phyloP scores from a whole-genome alignment of 2,113 vertebrate species.

The Aepyceros melampus region DNA sequence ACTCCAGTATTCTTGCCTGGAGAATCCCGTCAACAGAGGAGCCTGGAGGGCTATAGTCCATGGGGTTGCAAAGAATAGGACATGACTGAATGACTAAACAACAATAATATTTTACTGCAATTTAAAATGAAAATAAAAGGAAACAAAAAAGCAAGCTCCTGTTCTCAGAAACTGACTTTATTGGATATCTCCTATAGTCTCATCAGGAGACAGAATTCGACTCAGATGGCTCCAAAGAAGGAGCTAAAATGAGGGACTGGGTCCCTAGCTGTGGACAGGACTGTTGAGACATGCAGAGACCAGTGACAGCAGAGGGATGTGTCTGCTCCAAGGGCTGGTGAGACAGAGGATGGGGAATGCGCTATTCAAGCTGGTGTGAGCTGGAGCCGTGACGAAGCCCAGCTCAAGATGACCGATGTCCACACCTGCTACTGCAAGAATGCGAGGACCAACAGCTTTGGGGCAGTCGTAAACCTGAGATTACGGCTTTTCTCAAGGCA shows the following conservation, averaged over 20 bases:
- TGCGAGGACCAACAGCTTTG: neutral
- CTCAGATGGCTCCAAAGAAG: neutral
- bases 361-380: neutral
- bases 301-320: neutral
- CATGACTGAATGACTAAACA: neutral
- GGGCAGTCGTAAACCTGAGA: neutral
- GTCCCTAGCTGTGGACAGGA: too few species aligned
- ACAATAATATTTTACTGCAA: neutral
- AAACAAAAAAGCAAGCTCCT: neutral
- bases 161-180: neutral
- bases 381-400: fast-evolving
- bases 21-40: neutral
- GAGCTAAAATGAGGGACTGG: neutral
- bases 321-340: neutral
- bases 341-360: neutral
- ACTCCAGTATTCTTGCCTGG: neutral
- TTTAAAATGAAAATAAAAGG: neutral
- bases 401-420: fast-evolving
- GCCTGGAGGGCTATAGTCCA: neutral
- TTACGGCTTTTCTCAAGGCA: neutral
- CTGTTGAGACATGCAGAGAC: neutral
- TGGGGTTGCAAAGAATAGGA: neutral
- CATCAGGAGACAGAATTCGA: neutral
- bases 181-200: neutral
- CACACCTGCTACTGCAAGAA: fast-evolving